These are phyloP conservation scores for Echinometra lucunter DNA, from an alignment of 53 echinoderm and acorn worm species.

Conservation along the genomic window DNA sequence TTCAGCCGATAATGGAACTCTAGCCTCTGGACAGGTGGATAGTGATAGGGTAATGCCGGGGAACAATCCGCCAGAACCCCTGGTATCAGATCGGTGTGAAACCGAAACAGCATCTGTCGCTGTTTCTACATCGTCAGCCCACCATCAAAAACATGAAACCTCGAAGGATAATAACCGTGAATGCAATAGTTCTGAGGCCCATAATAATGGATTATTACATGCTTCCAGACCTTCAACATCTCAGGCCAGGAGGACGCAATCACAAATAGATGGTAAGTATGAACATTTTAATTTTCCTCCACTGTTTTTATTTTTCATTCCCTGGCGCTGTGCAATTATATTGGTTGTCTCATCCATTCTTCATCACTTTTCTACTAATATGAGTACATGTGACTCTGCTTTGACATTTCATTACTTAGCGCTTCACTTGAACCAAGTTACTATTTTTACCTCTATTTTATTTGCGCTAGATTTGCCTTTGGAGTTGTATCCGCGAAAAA, in stretches of 20 bases:
- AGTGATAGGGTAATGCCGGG: background rate
- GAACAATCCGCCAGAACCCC: background rate
- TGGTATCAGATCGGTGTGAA: background rate
- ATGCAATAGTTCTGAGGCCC: slow-evolving; percentile 22
- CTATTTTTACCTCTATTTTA: background rate
- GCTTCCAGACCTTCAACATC: slow-evolving; percentile 15
- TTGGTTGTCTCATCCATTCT: too few relatives aligned
- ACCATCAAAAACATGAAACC: background rate
- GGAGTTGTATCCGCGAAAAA: background rate
- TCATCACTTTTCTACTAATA: background rate
- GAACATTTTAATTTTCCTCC: background rate
- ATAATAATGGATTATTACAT: slow-evolving; percentile 35
- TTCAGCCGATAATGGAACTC: background rate
- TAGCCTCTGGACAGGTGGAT: background rate
- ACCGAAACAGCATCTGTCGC: slow-evolving; percentile 41
- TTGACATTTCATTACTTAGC: background rate
- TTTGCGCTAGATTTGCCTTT: background rate
- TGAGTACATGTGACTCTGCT: background rate
- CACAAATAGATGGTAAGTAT: slow-evolving; percentile 14
- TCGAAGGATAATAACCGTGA: background rate
- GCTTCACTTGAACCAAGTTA: background rate
- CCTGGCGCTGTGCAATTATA: too few relatives aligned
- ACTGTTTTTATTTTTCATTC: too few relatives aligned
- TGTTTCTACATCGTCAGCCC: background rate
- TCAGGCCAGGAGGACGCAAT: slow-evolving; percentile 1